phyloP scores from a whole-genome alignment of 2,888 invertebrate genomes.

The Timema podura region DNA sequence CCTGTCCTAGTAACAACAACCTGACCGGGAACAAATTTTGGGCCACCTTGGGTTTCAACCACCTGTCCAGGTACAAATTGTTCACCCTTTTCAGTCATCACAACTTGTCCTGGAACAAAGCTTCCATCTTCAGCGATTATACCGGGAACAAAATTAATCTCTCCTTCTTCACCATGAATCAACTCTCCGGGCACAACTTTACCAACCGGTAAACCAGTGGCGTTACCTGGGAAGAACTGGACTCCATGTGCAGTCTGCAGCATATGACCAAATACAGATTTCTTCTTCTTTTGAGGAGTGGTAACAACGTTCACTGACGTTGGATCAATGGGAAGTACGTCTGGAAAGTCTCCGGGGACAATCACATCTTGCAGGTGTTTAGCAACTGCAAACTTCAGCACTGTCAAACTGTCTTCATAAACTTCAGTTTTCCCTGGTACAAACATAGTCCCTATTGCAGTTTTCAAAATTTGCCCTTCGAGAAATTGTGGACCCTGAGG shows the following conservation, averaged over 20 bases:
- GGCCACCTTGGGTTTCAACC: slow-evolving; percentile 62
- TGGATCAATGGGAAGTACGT: slow-evolving; percentile 44
- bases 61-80: slow-evolving; percentile 70
- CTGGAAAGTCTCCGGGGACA: slow-evolving; percentile 52
- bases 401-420: slow-evolving; percentile 43
- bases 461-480: slow-evolving; percentile 60
- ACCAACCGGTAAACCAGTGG: slow-evolving; percentile 50
- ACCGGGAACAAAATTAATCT: slow-evolving; percentile 65
- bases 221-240: slow-evolving; percentile 59
- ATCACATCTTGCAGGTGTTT: slow-evolving; percentile 55
- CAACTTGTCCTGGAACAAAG: slow-evolving; percentile 66
- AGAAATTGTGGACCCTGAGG: slow-evolving; percentile 61
- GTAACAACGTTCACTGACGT: slow-evolving; percentile 53
- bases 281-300: slow-evolving; percentile 44
- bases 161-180: slow-evolving; percentile 54
- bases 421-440: slow-evolving; percentile 55
- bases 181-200: slow-evolving; percentile 62
- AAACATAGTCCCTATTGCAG: slow-evolving; percentile 55
- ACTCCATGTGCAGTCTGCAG: slow-evolving; percentile 61
- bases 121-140: slow-evolving; percentile 54
- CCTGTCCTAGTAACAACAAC: slow-evolving; percentile 65
- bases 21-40: slow-evolving; percentile 74
- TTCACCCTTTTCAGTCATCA: slow-evolving; percentile 63
- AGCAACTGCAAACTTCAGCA: slow-evolving; percentile 56
- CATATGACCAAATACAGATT: slow-evolving; percentile 61